phyloP scores from a whole-genome alignment of 2,113 vertebrate species.

The Cebus imitator region DNA sequence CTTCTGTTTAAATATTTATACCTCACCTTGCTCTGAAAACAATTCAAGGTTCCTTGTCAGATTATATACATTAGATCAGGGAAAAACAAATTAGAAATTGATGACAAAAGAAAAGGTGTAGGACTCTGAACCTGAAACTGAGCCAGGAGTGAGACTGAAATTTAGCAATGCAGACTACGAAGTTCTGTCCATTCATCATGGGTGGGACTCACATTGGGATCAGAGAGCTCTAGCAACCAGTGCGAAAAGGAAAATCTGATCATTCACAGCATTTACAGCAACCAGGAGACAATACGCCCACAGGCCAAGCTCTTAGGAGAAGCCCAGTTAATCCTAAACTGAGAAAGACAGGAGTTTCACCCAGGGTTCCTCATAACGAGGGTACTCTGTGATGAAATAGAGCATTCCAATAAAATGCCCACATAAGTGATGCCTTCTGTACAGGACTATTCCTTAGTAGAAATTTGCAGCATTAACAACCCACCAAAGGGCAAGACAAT shows the following conservation, averaged over 20 bases:
- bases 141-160: not conserved
- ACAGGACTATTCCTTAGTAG: not conserved
- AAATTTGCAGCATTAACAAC: not conserved
- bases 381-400: not conserved
- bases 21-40: not conserved
- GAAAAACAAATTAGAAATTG: not conserved
- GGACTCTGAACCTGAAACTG: not conserved
- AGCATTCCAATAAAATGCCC: not conserved
- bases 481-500: not conserved
- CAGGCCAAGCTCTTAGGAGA: not conserved
- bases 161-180: rapidly evolving
- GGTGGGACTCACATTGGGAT: not conserved
- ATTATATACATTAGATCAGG: not conserved
- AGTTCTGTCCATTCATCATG: not conserved
- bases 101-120: not conserved
- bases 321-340: not conserved
- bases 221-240: not conserved
- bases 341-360: not conserved
- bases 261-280: not conserved
- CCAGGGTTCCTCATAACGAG: not conserved
- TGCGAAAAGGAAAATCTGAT: not conserved
- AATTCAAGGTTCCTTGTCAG: not conserved
- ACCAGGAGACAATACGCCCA: not conserved
- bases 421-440: not conserved
- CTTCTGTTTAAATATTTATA: not conserved